phyloP scores from a whole-genome alignment of 2,888 invertebrate species.

The Tryphoninae sp. region DNA sequence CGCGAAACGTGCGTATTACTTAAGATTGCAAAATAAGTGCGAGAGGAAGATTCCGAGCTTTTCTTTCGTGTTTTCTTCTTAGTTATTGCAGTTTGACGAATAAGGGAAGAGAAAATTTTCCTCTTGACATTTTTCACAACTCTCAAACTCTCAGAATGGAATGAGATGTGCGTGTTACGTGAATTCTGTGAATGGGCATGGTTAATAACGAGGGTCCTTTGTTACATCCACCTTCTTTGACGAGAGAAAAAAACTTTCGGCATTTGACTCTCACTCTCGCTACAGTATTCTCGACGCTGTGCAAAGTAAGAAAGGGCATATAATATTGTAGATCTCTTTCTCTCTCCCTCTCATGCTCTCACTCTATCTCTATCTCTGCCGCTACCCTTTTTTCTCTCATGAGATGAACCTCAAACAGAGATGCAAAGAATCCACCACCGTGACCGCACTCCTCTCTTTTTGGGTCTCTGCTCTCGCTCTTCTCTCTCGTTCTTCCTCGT shows the following conservation, averaged over 20 bases:
- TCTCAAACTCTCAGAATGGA: neutral
- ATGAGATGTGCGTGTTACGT: neutral
- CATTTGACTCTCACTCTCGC: neutral
- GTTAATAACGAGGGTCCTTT: neutral
- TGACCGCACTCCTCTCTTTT: conserved; percentile 25
- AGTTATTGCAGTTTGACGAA: conserved; percentile 33
- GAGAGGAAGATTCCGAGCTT: conserved; percentile 22
- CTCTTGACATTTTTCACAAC: neutral
- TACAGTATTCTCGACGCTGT: conserved; percentile 9
- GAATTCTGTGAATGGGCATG: neutral
- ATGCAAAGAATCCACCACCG: conserved; percentile 54
- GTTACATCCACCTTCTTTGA: neutral
- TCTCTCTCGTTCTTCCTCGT: conserved; percentile 28
- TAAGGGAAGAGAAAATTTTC: conserved; percentile 8
- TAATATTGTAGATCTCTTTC: neutral
- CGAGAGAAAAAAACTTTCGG: neutral
- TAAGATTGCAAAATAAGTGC: conserved; percentile 34
- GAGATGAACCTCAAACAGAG: conserved; percentile 19
- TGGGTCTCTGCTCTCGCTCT: conserved; percentile 9
- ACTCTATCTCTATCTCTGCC: too few relatives aligned
- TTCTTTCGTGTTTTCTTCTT: neutral
- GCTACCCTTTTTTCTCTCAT: conserved; percentile 11
- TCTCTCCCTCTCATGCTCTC: neutral
- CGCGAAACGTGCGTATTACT: conserved; percentile 63
- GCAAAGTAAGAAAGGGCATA: conserved; percentile 1